Evolutionary conservation across 1,140 invertebrate species (phyloP).

Genomic region (Zaprionus lachaisei): DNA sequence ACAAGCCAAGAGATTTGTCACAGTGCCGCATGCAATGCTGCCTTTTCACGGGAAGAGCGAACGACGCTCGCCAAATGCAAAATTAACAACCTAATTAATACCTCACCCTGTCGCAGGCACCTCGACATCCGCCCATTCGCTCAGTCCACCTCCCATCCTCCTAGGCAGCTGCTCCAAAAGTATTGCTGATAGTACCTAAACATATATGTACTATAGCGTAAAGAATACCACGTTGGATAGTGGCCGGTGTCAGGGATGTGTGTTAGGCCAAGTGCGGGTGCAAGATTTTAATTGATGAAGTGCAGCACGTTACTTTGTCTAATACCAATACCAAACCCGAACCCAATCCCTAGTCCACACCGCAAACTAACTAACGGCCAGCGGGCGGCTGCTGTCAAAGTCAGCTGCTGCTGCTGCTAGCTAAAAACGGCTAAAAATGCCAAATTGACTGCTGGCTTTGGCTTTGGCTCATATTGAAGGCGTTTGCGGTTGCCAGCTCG

Average conservation of each 20-base stretch:
- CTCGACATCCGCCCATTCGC: constrained; percentile 32
- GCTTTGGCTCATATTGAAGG: constrained; percentile 64
- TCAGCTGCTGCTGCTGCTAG: constrained; percentile 58
- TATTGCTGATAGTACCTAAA: not conserved
- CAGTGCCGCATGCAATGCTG: constrained; percentile 59
- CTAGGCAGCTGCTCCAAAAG: constrained; percentile 50
- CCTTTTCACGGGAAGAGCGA: constrained; percentile 74
- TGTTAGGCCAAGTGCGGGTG: not conserved
- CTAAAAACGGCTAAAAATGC: constrained; percentile 64
- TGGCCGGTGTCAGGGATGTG: not conserved
- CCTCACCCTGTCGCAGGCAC: constrained; percentile 54
- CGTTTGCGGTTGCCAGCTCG: constrained; percentile 61
- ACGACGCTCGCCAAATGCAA: constrained; percentile 79
- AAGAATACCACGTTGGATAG: not conserved
- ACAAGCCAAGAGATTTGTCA: constrained; percentile 76
- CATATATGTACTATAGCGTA: not conserved
- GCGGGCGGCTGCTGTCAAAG: constrained; percentile 62
- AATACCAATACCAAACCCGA: constrained; percentile 34
- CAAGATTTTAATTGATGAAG: constrained; percentile 61
- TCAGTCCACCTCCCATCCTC: constrained; percentile 21
- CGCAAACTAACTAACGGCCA: constrained; percentile 76
- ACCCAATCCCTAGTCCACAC: constrained; percentile 35
- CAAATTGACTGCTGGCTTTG: constrained; percentile 66
- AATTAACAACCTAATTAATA: constrained; percentile 82
- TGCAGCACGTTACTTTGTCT: constrained; percentile 27